Evolutionary conservation across 1,140 invertebrate genomes (phyloP), one percentile per base, ranked within the genome.

Genomic region (Drosophila santomea): DNA sequence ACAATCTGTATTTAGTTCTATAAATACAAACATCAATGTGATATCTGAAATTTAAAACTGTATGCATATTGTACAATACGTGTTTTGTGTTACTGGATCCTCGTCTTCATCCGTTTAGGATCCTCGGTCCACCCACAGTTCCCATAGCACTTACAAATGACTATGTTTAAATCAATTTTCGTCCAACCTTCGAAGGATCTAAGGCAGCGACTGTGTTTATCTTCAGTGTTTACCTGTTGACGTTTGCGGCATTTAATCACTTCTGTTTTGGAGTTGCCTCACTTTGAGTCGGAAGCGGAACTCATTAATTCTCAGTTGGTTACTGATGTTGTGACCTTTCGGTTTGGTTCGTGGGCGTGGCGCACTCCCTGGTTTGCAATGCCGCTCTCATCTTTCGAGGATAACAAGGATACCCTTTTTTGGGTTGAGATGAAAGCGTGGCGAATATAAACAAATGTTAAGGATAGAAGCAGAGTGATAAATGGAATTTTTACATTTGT

Each of bases 91-190:
- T 28, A 5, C 15, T 58, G 10, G 39, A 1, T 10, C 15, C 4
- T 6, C 7, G 39, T 8, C 39, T 51, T 43, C 32, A 32, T 32
- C 35, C 35, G 23, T 15, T 17, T 15, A 15, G 12, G 15, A 23
- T 51, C 23, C 47, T 8, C 10, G 17, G 25, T 23, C 11, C 39
- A 38, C 69, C 45, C 60, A 54, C 36, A 74, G 1, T 56, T 76
- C 50, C 62, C 50, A 60, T 20, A 36, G 32, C 51, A 58, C 44
- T 63, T 71, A 80, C 59, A 85, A 86, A 88, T 79, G 56, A 74
- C 67, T 80, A 72, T 79, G 76, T 80, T 88, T 74, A 80, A 88
- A 80, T 89, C 73, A 88, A 80, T 83, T 80, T 79, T 54, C 59
- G 20, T 73, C 60, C 64, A 20, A n/a, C 8, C 12, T 32, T 47